These are phyloP conservation scores for Calameuta idolon DNA, from an alignment of 2,888 invertebrate genomes.

Conservation along the genomic window DNA sequence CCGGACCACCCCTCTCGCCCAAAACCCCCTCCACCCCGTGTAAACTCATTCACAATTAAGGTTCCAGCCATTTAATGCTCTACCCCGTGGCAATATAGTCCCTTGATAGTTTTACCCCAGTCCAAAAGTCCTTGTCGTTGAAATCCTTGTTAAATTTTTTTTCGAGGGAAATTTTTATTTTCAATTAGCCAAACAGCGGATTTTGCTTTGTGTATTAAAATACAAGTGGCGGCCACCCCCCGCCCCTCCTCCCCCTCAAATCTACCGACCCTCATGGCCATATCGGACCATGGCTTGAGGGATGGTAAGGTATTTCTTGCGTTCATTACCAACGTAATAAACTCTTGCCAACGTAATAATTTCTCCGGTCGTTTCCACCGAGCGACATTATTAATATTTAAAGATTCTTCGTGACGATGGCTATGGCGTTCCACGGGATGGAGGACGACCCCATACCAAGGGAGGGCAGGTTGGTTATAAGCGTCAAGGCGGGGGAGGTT, in stretches of 20 bases:
- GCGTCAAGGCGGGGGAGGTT: neutral
- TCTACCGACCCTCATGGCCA: neutral
- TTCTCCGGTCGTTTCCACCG: neutral
- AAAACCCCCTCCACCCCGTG: neutral
- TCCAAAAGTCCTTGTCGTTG: neutral
- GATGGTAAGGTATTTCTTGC: conserved; percentile 9
- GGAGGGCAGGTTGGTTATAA: neutral
- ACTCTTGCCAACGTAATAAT: conserved; percentile 16
- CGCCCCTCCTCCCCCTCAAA: neutral
- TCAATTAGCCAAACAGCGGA: neutral
- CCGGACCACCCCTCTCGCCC: neutral
- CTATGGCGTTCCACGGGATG: neutral
- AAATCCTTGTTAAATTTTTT: neutral
- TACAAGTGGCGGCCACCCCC: neutral
- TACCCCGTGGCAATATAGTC: neutral
- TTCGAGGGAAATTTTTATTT: neutral
- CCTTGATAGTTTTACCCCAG: neutral
- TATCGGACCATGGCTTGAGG: neutral
- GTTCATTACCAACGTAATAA: conserved; percentile 21
- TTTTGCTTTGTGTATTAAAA: neutral
- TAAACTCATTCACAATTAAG: neutral
- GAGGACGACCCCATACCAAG: neutral
- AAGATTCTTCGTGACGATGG: conserved; percentile 11
- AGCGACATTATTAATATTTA: conserved; percentile 23
- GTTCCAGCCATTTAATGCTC: neutral